Percentiles rank a stretch among this genome's conserved stretches.
Conservation (phyloP, 2,113 vertebrate genomes). For the Pitta sordida region DNA sequence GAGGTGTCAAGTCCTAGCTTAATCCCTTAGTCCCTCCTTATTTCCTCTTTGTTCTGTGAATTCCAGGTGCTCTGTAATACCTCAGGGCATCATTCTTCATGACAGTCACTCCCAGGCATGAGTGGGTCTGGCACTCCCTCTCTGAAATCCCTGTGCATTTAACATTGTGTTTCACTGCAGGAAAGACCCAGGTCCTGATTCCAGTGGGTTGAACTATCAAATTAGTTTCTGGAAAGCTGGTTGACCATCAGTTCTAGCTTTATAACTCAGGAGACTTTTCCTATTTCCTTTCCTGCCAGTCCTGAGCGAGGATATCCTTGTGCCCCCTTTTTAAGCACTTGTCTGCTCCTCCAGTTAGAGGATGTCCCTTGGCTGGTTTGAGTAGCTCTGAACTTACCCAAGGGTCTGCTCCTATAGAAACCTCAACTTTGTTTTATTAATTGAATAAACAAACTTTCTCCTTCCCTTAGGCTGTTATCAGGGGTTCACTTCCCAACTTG, state of each 20-base stretch:
- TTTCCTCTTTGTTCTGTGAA: background rate
- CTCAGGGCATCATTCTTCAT: background rate
- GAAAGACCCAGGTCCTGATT: background rate
- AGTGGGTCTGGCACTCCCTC: background rate
- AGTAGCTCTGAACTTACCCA: background rate
- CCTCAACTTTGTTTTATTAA: background rate
- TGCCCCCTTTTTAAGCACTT: background rate
- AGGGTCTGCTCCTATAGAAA: background rate
- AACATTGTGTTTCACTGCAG: background rate
- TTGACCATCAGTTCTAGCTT: background rate
- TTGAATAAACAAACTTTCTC: background rate
- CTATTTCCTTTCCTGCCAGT: background rate
- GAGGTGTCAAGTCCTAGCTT: background rate
- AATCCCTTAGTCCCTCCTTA: background rate
- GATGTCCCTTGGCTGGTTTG: background rate
- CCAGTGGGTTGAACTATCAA: background rate
- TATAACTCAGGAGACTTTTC: slow-evolving; percentile 42
- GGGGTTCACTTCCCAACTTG: slow-evolving; percentile 20
- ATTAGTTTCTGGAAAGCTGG: background rate
- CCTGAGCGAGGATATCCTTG: background rate
- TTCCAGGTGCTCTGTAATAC: background rate
- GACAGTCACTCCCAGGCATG: background rate
- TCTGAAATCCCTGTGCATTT: background rate
- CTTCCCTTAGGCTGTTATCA: background rate
- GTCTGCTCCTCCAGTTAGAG: background rate